Conservation (phyloP, 2,113 vertebrate species). For the Tichodroma muraria region DNA sequence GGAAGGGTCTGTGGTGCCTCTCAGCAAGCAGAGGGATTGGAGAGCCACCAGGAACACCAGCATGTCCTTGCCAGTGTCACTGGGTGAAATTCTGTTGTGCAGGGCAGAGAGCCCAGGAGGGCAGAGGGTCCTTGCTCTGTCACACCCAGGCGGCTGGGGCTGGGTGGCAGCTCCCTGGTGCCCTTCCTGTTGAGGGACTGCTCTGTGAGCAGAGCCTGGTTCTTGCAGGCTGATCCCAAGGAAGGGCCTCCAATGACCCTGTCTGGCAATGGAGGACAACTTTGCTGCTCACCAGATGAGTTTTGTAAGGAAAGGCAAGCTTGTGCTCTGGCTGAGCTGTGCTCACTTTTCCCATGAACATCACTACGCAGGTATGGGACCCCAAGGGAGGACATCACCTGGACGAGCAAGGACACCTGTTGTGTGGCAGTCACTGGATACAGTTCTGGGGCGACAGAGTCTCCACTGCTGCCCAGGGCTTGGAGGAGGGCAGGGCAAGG, state of each 20-base stretch:
- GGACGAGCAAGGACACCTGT: rapidly evolving
- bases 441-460: not conserved
- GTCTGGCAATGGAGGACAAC: rapidly evolving
- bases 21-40: not conserved
- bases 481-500: not conserved
- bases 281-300: not conserved
- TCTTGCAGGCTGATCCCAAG: not conserved
- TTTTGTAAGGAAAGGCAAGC: not conserved
- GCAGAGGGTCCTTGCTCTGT: not conserved
- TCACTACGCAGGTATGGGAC: not conserved
- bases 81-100: not conserved
- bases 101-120: not conserved
- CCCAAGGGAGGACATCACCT: not conserved
- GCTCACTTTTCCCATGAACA: not conserved
- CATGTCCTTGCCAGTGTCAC: not conserved
- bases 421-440: not conserved
- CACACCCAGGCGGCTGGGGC: not conserved
- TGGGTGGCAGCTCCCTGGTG: not conserved
- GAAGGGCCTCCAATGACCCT: not conserved
- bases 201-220: not conserved
- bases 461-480: not conserved
- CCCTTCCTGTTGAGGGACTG: not conserved
- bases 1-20: not conserved
- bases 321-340: not conserved
- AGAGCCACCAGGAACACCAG: rapidly evolving